Evolutionary conservation across 1,140 invertebrate species (phyloP).

Genomic region (Mercenaria mercenaria): DNA sequence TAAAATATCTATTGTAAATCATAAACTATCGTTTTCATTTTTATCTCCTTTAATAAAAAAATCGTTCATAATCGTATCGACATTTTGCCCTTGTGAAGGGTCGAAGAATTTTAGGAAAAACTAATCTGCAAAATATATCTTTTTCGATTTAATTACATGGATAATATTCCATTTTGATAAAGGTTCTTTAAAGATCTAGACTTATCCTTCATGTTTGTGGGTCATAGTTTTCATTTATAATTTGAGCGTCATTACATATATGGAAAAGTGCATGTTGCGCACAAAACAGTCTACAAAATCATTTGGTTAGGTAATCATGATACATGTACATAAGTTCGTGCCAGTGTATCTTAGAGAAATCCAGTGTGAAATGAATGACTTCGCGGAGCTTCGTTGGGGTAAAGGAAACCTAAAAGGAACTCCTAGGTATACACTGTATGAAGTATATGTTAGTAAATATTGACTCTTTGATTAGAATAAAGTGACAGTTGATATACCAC

Average conservation of each 20-base stretch:
- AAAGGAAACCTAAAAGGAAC: slow-evolving; percentile 11
- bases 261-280: too few species aligned
- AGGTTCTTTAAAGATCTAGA: neutral
- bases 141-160: neutral
- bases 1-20: too few species aligned
- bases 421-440: neutral
- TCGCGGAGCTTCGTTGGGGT: neutral
- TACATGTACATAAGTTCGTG: neutral
- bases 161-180: neutral
- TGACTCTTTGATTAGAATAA: slow-evolving; percentile 37
- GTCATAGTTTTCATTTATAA: slow-evolving; percentile 35
- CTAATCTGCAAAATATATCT: neutral
- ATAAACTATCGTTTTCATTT: neutral
- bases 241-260: neutral
- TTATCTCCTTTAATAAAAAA: neutral
- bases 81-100: neutral
- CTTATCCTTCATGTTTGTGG: neutral
- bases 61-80: neutral
- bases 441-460: slow-evolving; percentile 39
- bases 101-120: neutral
- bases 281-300: neutral
- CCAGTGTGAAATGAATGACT: slow-evolving; percentile 5
- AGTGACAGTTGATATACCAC: slow-evolving; percentile 40
- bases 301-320: neutral
- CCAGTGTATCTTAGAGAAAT: slow-evolving; percentile 1